Base-by-base conservation (phyloP, 1,140 invertebrate species). In the Phymorhynchus buccinoides region DNA sequence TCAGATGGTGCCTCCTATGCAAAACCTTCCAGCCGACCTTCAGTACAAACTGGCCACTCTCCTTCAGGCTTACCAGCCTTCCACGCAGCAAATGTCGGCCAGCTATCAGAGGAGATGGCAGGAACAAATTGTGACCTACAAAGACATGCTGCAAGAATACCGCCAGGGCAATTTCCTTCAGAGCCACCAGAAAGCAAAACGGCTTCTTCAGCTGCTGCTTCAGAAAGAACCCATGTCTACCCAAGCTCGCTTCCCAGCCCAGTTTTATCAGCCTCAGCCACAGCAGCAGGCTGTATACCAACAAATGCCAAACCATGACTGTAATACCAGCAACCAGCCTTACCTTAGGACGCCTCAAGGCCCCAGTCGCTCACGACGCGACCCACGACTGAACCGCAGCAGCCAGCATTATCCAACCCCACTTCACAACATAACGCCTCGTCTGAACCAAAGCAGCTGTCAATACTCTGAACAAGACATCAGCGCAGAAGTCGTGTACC, bases 361-460 rank as follows among this genome's bases (percentile, higher is more conserved):
- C 2, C 27, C 37, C 14, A 27, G 14, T 75, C 73, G 73, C 73
- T 27, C 37, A 14, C 32, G 73, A 3, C 14, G 73, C 39, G 73
- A 75, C 37, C 73, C 73, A 18, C 73, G 73, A 3, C 73, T 75
- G 73, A 75, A 75, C 73, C 27, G 35, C 18, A 75, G 73, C 37
- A 41, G 32, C 14, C 35, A 75, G 35, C 35, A 41, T 3, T 75
- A 18, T 6, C 73, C 39, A 27, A 41, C 35, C 6, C 73, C 3
- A 0, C 37, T 37, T 41, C 73, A 37, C 30, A 27, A 75, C 22
- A 41, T 75, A 14, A 75, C 73, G 22, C 73, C 73, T 22, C 73
- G 73, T 75, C 73, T 75, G 37, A 75, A 75, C 73, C 73, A 75
- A 22, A 75, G 73, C 73, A 71, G 30, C 68, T 75, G 35, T 41